Percentiles rank a stretch among this genome's conserved stretches.
phyloP scores from a whole-genome alignment of 2,797 vertebrate species.

The Tokudaia muenninki region DNA sequence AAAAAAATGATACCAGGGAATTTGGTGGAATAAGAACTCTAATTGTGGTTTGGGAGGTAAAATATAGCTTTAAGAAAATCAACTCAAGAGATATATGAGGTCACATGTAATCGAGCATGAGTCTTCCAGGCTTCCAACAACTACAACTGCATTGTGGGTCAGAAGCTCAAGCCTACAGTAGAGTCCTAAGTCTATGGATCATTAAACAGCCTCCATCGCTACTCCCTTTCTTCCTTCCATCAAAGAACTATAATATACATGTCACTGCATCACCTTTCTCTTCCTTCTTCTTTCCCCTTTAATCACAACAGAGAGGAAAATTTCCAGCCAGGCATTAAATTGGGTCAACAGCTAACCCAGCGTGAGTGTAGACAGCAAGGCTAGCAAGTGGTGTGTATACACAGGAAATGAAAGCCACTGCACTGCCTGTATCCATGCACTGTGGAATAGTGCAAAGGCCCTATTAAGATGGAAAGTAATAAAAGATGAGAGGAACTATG shows the following conservation, averaged over 20 bases:
- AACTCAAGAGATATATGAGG: conserved; percentile 9
- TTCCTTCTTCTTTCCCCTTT: conserved; percentile 76
- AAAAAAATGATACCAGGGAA: conserved; percentile 30
- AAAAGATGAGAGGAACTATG: conserved; percentile 81
- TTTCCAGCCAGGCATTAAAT: conserved; percentile 87
- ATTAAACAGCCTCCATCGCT: conserved; percentile 6
- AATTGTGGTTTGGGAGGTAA: not conserved
- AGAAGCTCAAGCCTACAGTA: conserved; percentile 50
- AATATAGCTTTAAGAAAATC: conserved; percentile 35
- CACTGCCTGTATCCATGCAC: conserved; percentile 45
- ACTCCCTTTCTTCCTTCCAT: conserved; percentile 62
- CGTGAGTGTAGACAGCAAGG: conserved; percentile 75
- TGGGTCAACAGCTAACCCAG: conserved; percentile 86
- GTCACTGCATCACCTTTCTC: conserved; percentile 44
- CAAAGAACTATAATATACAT: conserved; percentile 67
- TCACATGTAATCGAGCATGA: conserved; percentile 46
- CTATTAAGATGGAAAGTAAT: conserved; percentile 83
- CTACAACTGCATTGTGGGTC: not conserved
- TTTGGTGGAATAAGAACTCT: conserved; percentile 55
- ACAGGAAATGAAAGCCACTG: conserved; percentile 69
- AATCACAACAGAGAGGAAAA: conserved; percentile 83
- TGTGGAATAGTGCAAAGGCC: conserved; percentile 71
- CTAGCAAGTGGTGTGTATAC: conserved; percentile 72
- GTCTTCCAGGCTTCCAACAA: conserved; percentile 34
- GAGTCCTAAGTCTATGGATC: conserved; percentile 7